A percentile compares a stretch with the other conserved stretches of the same genome.
phyloP scores from a whole-genome alignment of 2,113 vertebrate species.

The Corydoras maculifer region DNA sequence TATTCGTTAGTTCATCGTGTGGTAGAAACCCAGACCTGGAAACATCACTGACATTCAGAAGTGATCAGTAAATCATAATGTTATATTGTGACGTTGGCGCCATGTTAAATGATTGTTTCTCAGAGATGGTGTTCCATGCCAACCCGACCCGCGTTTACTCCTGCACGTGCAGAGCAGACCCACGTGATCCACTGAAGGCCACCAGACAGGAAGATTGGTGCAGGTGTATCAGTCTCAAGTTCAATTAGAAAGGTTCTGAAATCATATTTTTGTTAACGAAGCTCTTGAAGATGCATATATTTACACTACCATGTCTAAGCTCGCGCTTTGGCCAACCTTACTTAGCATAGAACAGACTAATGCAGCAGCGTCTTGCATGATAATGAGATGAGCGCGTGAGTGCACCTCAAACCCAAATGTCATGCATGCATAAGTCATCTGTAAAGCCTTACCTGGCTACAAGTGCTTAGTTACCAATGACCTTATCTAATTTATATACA shows the following conservation, averaged over 20 bases:
- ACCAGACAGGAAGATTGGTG: too few relatives aligned
- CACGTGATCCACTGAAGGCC: too few relatives aligned
- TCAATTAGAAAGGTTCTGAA: neutral
- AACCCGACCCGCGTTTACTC: too few relatives aligned
- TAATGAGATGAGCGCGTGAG: slow-evolving; percentile 56
- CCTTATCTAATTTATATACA: slow-evolving; percentile 51
- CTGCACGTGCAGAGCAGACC: too few relatives aligned
- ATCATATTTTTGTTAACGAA: slow-evolving; percentile 35
- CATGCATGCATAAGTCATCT: slow-evolving; percentile 47
- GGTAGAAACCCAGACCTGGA: too few relatives aligned
- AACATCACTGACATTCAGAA: too few relatives aligned
- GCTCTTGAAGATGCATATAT: neutral
- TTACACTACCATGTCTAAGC: slow-evolving; percentile 33
- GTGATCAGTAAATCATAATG: too few relatives aligned
- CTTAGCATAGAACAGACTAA: slow-evolving; percentile 7
- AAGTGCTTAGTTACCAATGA: slow-evolving; percentile 46
- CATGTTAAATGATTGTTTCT: too few relatives aligned
- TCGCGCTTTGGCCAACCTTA: slow-evolving; percentile 16
- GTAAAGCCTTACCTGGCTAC: slow-evolving; percentile 45
- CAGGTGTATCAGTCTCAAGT: neutral
- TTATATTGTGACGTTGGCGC: too few relatives aligned
- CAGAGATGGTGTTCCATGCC: too few relatives aligned
- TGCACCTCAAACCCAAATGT: slow-evolving; percentile 53
- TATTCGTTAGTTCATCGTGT: too few relatives aligned
- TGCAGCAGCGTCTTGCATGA: slow-evolving; percentile 52